Percentiles rank a stretch among this genome's conserved stretches.
phyloP scores from a whole-genome alignment of 2,113 vertebrate species.

The Mustelus asterias region DNA sequence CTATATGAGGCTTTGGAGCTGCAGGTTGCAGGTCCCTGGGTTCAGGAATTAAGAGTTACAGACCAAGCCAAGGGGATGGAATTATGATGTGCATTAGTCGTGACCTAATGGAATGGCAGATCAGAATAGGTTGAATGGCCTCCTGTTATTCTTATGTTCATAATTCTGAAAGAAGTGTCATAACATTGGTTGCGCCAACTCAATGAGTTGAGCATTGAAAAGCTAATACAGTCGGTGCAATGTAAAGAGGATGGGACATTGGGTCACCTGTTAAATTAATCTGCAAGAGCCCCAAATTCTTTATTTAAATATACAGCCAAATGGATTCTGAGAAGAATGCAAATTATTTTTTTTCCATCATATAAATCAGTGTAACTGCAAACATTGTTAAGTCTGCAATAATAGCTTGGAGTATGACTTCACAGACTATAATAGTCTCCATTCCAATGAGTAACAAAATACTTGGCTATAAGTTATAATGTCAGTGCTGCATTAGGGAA shows the following conservation, averaged over 20 bases:
- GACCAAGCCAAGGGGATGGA: not conserved
- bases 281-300: not conserved
- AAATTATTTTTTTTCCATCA: not conserved
- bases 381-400: not conserved
- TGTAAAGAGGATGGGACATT: not conserved
- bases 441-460: constrained; percentile 15
- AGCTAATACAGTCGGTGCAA: not conserved
- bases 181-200: not conserved
- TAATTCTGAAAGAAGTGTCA: not conserved
- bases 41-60: not conserved
- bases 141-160: not conserved
- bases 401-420: not conserved
- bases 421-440: not conserved
- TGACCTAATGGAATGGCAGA: not conserved
- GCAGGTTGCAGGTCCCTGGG: not conserved
- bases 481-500: not conserved
- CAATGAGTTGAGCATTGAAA: not conserved
- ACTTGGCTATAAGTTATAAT: constrained; percentile 15
- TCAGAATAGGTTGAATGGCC: not conserved
- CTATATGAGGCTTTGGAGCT: not conserved
- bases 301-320: not conserved
- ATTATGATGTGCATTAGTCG: not conserved
- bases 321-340: not conserved
- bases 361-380: not conserved
- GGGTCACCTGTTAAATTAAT: not conserved